Evolutionary conservation across 2,888 invertebrate genomes (phyloP).

Genomic region (Pristionchus maxplancki): DNA sequence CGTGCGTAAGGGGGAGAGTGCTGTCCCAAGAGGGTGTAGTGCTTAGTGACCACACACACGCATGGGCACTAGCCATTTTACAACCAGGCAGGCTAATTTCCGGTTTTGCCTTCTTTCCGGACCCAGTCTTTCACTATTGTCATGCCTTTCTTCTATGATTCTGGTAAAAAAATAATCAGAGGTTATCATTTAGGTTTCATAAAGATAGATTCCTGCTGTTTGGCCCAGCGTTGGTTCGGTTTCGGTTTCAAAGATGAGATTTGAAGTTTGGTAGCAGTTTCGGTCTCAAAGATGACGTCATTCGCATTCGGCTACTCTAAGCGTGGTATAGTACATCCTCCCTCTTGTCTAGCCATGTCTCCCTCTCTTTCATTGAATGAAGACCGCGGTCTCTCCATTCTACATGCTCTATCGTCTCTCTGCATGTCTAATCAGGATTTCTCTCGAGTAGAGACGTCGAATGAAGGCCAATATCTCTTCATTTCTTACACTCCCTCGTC

Average conservation of each 20-base stretch:
- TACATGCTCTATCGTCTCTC: neutral
- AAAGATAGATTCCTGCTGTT: too few species aligned
- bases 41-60: slow-evolving; percentile 21
- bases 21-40: neutral
- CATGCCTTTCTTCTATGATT: too few species aligned
- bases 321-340: neutral
- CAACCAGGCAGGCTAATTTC: neutral
- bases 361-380: neutral
- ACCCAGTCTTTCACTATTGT: too few species aligned
- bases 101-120: neutral
- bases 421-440: slow-evolving; percentile 45
- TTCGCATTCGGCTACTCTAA: neutral
- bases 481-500: too few species aligned
- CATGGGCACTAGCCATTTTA: neutral
- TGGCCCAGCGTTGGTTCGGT: too few species aligned
- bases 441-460: slow-evolving; percentile 12
- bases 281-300: neutral
- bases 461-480: too few species aligned
- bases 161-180: too few species aligned
- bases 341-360: neutral
- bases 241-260: too few species aligned
- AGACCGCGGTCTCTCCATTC: neutral
- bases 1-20: neutral
- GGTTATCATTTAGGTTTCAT: too few species aligned
- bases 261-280: too few species aligned